Base-by-base conservation (phyloP, 2,888 invertebrate species). In the Nomada flava region DNA sequence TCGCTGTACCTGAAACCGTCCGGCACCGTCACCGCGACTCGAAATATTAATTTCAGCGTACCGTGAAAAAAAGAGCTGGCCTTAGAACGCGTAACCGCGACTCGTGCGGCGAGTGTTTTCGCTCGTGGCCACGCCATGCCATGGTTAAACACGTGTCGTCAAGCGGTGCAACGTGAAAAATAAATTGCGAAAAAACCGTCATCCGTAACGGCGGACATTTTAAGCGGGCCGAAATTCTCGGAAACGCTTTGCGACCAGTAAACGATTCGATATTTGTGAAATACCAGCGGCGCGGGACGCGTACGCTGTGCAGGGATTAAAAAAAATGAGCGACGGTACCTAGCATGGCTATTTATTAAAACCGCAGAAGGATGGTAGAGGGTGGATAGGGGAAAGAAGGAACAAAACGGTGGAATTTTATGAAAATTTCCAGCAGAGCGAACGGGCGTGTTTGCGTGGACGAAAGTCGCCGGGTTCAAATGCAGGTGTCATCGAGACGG, bases 241-340 rank as follows among this genome's bases (percentile, higher is more conserved):
- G 75, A 82, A 73, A 85, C 79, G 86, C 79, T 87, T 84, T 84
- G 80, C 86, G 86, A 70, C 80, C 82, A 67, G 78, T 73, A 83
- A 72, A 81, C 86, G 86, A 85, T 84, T 83, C 85, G 86, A 82
- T 87, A 85, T 86, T 85, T 75, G 80, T 87, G 79, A 86, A 87
- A 89, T 82, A 88, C 79, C 83, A 84, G 80, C 82, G 85, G 68
- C 18, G 62, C 73, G 85, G 79, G 70, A 75, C 60, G 77, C 23
- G 68, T 68, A 72, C 60, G 23, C 57, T 23, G 67, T 50, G 29
- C 47, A 44, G 18, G 65, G 74, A 69, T 60, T 77, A 26, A 76
- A 75, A 76, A 80, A 77, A 74, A 83, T 65, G 76, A 76, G 68
- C 47, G 59, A 50, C 68, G 53, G 71, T 64, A 69, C 52, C 53